These are phyloP conservation scores for Blomia tropicalis DNA, from an alignment of 2,888 invertebrate genomes.

Conservation along the genomic window DNA sequence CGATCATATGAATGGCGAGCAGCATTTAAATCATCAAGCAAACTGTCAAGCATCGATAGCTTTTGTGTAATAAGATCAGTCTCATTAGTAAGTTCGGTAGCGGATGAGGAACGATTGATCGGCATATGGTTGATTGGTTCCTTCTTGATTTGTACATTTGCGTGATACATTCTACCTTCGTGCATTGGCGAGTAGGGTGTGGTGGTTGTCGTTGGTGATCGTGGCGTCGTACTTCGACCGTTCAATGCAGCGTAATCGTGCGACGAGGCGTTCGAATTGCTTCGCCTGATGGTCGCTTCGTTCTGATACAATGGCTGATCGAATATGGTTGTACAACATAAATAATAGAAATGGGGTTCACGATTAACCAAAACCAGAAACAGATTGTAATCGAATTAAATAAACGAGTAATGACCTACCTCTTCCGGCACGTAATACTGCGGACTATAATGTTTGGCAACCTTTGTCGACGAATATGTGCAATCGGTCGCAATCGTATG, in stretches of 20 bases:
- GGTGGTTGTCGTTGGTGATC: not conserved
- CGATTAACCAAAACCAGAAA: not conserved
- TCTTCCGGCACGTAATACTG: constrained; percentile 22
- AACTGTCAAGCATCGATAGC: constrained; percentile 72
- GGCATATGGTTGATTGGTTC: constrained; percentile 32
- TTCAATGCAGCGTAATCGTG: constrained; percentile 7
- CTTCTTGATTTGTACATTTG: constrained; percentile 26
- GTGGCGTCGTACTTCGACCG: not conserved
- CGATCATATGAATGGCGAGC: constrained; percentile 33
- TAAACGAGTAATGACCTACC: constrained; percentile 9
- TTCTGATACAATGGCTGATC: constrained; percentile 21
- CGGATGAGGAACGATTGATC: constrained; percentile 21
- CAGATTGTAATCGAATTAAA: not conserved
- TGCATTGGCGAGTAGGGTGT: not conserved
- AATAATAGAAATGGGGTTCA: not conserved
- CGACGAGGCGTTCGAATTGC: constrained; percentile 6
- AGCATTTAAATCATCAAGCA: constrained; percentile 70
- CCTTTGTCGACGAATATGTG: not conserved
- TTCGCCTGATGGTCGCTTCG: constrained; percentile 8
- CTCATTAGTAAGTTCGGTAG: not conserved
- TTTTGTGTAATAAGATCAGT: constrained; percentile 43
- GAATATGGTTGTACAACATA: not conserved
- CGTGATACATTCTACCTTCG: not conserved
- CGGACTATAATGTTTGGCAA: constrained; percentile 18
- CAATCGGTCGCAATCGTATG: not conserved